Evolutionary conservation across 2,888 invertebrate species (phyloP).

Genomic region (Polydrusus tereticollis): DNA sequence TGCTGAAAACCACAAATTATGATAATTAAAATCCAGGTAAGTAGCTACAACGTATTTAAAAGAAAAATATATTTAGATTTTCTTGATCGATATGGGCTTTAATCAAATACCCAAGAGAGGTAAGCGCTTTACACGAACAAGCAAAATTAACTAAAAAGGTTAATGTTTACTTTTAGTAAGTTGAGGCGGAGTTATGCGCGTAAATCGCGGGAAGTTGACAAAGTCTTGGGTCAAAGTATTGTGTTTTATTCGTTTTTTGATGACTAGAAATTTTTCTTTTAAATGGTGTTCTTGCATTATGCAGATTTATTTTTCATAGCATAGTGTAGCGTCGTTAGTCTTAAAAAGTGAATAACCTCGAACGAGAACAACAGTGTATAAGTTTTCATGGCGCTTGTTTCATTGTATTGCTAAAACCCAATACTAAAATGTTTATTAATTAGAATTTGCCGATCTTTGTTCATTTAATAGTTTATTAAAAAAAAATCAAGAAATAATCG

Average conservation of each 20-base stretch:
- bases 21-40: not conserved
- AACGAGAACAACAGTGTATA: no score
- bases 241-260: not conserved
- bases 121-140: conserved; percentile 5
- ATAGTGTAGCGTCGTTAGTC: no score
- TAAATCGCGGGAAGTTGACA: not conserved
- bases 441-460: no score
- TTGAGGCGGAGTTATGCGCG: not conserved
- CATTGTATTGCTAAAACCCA: no score
- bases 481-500: no score
- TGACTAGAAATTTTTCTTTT: not conserved
- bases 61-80: not conserved
- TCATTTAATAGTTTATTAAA: no score
- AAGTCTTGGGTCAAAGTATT: not conserved
- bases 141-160: not conserved
- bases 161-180: conserved; percentile 10
- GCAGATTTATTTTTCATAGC: no score
- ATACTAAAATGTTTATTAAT: no score
- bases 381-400: no score
- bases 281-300: not conserved
- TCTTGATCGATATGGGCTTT: not conserved
- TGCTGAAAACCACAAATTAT: not conserved
- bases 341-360: no score
- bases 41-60: not conserved
- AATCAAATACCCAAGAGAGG: not conserved